Evolutionary conservation across 2,888 invertebrate species (phyloP), one percentile per base, ranked within the genome.

Genomic region (Petrophora chlorosata): DNA sequence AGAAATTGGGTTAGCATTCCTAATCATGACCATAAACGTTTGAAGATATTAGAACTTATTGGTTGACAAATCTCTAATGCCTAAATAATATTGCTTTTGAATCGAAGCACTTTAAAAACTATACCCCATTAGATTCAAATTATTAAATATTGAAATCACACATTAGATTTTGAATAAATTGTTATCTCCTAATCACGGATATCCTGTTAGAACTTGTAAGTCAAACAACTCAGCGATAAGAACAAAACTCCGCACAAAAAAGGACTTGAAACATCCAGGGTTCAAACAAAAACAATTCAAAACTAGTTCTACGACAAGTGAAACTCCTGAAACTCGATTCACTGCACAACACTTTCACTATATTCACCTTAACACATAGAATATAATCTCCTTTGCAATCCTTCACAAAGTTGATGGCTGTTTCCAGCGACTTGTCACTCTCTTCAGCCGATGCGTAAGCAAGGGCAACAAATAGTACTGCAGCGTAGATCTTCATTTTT

Each of bases 321-420:
- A 30, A 42, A 17, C 12, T 10, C 10, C 23, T 59, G 53, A 61
- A 65, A 66, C 46, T 61, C 48, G 51, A 53, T 63, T 46, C 65
- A 63, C 56, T 55, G 42, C 69, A 71, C 65, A 44, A 51, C 89
- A 87, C 87, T 89, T 86, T 87, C 88, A 85, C 87, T 81, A 70
- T 81, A 86, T 88, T 89, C 70, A 95, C 95, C 93, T 95, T 95
- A 68, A 95, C 90, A 89, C 95, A 95, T 66, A 94, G 76, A 56
- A 92, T 85, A 80, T 95, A 91, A 65, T 94, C 93, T 67, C 92
- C 93, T 64, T 92, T 90, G 81, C 95, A 95, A 70, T 94, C 94
- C 86, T 94, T 92, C 55, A 95, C 88, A 78, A 95, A 93, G 73
- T 91, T 92, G 49, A 94, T 85, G 5, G 94, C 94, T 28, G 92